Base-by-base conservation (phyloP, 2,888 invertebrate species). In the Sphaerophoria taeniata region DNA sequence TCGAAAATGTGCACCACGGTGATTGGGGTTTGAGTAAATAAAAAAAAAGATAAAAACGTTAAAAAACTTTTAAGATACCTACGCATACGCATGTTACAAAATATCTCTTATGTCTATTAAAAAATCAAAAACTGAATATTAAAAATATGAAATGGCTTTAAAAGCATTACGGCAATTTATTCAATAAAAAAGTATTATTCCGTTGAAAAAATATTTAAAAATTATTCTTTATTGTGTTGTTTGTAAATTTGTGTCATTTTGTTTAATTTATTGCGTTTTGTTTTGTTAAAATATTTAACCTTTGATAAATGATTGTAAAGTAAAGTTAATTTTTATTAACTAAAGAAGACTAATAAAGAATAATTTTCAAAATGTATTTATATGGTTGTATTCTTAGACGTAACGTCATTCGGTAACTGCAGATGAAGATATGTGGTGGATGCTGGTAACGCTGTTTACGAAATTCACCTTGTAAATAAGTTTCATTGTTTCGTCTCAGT, bases 1-100 rank as follows among this genome's bases (percentile, higher is more conserved):
- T 36, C 58, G 24, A 14, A 51, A 58, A 16, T 65, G 16, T 65
- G 63, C 56, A 78, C 49, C 73, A 34, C n/a, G 79, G 69, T 69
- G 33, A 61, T 73, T 49, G 67, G 74, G 69, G 33, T 55, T 67
- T 34, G 12, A 49, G 49, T 11, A 7, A 7, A 39, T 39, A 43
- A 6, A 49, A 14, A 14, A 47, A 39, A 11, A 53, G 34, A 45
- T 43, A 36, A 56, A n/a, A 71, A 2, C 24, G 24, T 31, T 61
- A 33, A 16, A 56, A 43, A 43, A 43, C 24, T 39, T n/a, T n/a
- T 74, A 67, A 72, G 47, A 2, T 12, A 60, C 45, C 39, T 31
- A 56, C 60, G 51, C 58, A 53, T 31, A 56, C 60, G 51, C 58
- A 53, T 71, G 67, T 58, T 67, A 67, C 49, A 70, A 11, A 9